Evolutionary conservation across 2,888 invertebrate genomes (phyloP).

Genomic region (Xanthorhoe designata): DNA sequence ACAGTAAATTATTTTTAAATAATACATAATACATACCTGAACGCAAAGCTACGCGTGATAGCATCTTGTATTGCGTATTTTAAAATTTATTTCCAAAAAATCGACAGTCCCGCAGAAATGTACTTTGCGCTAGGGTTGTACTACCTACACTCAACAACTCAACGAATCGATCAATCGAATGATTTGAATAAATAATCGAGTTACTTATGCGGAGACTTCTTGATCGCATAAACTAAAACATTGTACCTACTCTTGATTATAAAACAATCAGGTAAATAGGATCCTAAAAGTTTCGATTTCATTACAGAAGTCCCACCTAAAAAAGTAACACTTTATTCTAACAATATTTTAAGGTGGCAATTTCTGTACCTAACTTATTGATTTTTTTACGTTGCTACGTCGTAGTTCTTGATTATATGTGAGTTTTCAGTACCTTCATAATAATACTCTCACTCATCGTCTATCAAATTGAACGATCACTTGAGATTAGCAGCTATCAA

Average conservation of each 20-base stretch:
- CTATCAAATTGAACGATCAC: slow-evolving; percentile 2
- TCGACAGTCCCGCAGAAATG: slow-evolving; percentile 64
- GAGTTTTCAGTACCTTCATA: background rate
- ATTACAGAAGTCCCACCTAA: background rate
- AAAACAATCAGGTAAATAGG: background rate
- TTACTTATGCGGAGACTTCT: background rate
- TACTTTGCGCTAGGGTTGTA: slow-evolving; percentile 69
- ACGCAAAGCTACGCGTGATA: slow-evolving; percentile 89
- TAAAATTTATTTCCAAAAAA: slow-evolving; percentile 57
- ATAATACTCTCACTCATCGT: background rate
- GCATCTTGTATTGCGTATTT: slow-evolving; percentile 82
- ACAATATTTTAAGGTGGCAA: background rate
- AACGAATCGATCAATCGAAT: background rate
- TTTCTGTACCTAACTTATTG: background rate
- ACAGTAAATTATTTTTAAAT: slow-evolving; percentile 21
- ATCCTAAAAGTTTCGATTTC: background rate
- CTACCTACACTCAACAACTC: slow-evolving; percentile 18
- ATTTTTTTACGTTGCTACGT: background rate
- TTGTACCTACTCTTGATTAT: background rate
- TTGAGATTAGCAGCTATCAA: slow-evolving; percentile 7
- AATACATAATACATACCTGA: slow-evolving; percentile 83
- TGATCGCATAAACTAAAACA: background rate
- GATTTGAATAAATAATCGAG: background rate
- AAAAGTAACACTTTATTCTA: background rate
- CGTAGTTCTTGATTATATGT: background rate